phyloP scores from a whole-genome alignment of 2,113 vertebrate species.

The Nannobrachium achirus region DNA sequence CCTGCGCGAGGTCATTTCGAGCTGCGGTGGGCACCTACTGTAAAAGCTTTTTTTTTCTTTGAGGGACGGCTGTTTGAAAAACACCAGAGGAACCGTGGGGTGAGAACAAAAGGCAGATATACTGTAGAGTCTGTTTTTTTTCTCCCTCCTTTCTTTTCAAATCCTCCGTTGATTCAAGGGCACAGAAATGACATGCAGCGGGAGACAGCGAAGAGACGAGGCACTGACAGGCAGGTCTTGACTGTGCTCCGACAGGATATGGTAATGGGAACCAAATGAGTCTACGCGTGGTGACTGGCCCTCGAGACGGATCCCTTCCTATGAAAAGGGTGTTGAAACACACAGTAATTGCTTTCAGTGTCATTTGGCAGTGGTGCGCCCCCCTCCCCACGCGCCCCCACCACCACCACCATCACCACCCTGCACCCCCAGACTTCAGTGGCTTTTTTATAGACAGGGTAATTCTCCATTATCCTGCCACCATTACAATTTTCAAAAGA shows the following conservation, averaged over 20 bases:
- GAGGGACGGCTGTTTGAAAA: neutral
- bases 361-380: slow-evolving; percentile 65
- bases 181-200: slow-evolving; percentile 29
- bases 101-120: slow-evolving; percentile 26
- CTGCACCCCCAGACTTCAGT: slow-evolving; percentile 63
- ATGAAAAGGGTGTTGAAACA: slow-evolving; percentile 75
- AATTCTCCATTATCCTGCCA: slow-evolving; percentile 68
- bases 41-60: slow-evolving; percentile 6
- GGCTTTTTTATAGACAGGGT: slow-evolving; percentile 66
- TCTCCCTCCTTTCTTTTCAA: slow-evolving; percentile 6
- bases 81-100: neutral
- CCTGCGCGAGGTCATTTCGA: slow-evolving; percentile 31
- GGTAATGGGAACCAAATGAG: slow-evolving; percentile 74
- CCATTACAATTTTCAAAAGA: slow-evolving; percentile 53
- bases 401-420: too few species aligned
- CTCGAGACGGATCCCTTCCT: slow-evolving; percentile 62
- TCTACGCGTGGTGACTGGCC: slow-evolving; percentile 61
- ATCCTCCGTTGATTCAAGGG: slow-evolving; percentile 46
- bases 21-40: slow-evolving; percentile 15
- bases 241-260: slow-evolving; percentile 61
- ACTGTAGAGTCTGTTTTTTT: neutral
- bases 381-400: too few species aligned
- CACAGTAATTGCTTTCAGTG: slow-evolving; percentile 76
- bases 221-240: slow-evolving; percentile 51
- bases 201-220: slow-evolving; percentile 43